Conservation (phyloP, 2,113 vertebrate genomes). For the Phyllopteryx taeniolatus region DNA sequence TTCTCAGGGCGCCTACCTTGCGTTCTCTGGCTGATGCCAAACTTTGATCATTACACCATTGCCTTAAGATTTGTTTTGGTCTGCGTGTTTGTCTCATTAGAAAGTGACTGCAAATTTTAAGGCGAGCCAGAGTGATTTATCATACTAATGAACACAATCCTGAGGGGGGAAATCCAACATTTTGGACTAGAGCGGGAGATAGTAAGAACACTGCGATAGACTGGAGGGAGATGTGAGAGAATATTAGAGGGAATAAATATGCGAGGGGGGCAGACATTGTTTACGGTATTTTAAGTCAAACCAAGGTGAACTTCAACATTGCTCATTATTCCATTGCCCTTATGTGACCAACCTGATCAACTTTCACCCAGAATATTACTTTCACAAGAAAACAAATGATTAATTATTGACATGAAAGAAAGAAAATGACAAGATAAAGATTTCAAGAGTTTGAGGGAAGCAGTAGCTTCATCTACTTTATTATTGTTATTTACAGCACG, state of each 20-base stretch:
- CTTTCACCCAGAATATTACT: background rate
- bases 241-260: constrained; percentile 13
- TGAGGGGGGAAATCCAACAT: constrained; percentile 28
- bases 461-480: background rate
- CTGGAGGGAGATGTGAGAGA: constrained; percentile 8
- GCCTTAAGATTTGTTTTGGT: constrained; percentile 40
- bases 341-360: constrained; percentile 5
- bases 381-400: background rate
- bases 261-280: constrained; percentile 12
- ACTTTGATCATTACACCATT: constrained; percentile 28
- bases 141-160: constrained; percentile 63
- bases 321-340: constrained; percentile 13
- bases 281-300: constrained; percentile 23
- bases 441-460: background rate
- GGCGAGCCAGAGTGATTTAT: constrained; percentile 56
- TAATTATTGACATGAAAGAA: background rate
- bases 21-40: constrained; percentile 2
- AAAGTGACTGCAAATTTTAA: constrained; percentile 50
- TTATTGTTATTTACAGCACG: background rate
- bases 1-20: background rate
- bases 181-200: constrained; percentile 17
- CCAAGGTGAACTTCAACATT: constrained; percentile 19
- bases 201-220: constrained; percentile 5
- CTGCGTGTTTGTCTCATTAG: constrained; percentile 42
- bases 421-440: background rate